Conservation (phyloP, 2,113 vertebrate species). For the Tyrannus savana region DNA sequence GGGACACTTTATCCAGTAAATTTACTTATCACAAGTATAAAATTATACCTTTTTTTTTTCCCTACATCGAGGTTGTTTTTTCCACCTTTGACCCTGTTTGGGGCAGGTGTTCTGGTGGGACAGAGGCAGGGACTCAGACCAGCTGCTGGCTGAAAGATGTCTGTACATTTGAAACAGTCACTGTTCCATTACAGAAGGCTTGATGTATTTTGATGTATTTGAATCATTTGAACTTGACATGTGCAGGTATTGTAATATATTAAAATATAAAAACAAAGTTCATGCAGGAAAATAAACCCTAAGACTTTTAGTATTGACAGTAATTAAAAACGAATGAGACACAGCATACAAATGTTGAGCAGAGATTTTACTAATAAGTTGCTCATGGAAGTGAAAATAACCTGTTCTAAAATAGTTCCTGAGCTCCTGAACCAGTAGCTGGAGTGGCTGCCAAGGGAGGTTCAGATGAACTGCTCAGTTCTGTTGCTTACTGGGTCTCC, state of each 20-base stretch:
- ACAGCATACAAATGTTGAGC: neutral
- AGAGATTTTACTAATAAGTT: neutral
- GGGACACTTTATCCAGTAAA: neutral
- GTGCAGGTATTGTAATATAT: neutral
- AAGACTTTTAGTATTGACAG: neutral
- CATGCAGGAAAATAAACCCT: neutral
- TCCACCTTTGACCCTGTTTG: neutral
- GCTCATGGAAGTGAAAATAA: neutral
- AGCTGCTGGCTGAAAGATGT: neutral
- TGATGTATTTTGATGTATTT: neutral
- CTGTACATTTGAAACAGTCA: neutral
- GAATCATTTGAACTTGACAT: neutral
- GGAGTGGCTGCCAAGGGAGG: neutral
- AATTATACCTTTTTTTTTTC: neutral
- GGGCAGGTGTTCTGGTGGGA: neutral
- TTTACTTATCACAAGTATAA: neutral
- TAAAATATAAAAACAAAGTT: neutral
- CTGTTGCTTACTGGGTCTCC: neutral
- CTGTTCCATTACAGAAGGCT: neutral
- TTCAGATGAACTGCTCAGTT: neutral
- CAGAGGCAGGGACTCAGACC: neutral
- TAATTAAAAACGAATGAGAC: neutral
- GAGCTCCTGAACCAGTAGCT: neutral
- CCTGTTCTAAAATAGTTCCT: neutral
- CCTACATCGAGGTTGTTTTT: neutral